Conservation (phyloP, 2,797 vertebrate species). For the Margarornis squamiger region DNA sequence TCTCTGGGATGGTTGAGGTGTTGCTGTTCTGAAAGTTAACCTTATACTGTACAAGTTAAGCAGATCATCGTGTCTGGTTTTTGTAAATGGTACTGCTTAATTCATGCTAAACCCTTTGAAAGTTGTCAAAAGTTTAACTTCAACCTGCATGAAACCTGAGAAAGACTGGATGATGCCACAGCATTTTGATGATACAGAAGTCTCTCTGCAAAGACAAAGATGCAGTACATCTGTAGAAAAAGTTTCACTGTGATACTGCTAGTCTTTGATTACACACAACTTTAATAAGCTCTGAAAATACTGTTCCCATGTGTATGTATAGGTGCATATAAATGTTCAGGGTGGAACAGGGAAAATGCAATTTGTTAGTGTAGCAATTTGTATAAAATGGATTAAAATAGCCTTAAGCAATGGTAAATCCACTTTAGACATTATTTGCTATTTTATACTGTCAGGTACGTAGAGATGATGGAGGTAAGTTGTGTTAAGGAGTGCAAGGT, state of each 20-base stretch:
- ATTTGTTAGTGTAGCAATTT: neutral
- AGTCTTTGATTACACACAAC: neutral
- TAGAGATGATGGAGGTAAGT: neutral
- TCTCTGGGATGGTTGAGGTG: neutral
- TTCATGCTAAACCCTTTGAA: neutral
- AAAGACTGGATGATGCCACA: neutral
- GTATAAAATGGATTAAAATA: neutral
- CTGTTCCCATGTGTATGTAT: neutral
- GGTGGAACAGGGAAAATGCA: neutral
- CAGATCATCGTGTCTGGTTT: neutral
- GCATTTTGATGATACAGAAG: neutral
- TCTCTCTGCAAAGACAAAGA: neutral
- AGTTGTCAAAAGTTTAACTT: neutral
- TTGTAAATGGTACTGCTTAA: neutral
- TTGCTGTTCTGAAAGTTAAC: neutral
- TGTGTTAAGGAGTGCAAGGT: slow-evolving; percentile 15
- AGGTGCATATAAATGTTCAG: neutral
- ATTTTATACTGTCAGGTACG: neutral
- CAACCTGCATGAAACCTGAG: neutral
- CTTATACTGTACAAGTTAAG: neutral
- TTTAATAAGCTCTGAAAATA: neutral
- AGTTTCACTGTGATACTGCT: neutral
- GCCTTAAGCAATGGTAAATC: neutral
- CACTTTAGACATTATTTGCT: slow-evolving; percentile 16
- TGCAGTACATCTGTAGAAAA: accelerated